Percentiles rank a stretch among this genome's conserved stretches.
Conservation (phyloP, 92 coral and sea anemone genomes). For the Heteractis magnifica region DNA sequence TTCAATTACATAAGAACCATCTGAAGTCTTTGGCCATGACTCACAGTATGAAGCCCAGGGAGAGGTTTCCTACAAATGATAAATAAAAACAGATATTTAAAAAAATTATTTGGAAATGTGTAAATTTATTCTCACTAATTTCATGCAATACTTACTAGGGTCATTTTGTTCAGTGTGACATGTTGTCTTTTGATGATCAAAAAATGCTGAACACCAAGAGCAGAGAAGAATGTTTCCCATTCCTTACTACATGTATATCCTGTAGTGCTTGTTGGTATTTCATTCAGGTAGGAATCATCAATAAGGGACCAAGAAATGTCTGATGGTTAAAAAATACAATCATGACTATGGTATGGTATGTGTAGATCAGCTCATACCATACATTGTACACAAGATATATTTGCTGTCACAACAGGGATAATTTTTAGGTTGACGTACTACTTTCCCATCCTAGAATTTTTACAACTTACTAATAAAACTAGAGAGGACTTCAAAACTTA, state of each 20-base stretch:
- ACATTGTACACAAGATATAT: too few species aligned
- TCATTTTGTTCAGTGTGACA: conserved; percentile 47
- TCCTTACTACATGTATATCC: conserved; percentile 12
- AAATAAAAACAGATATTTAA: neutral
- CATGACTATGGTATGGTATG: neutral
- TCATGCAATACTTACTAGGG: conserved; percentile 48
- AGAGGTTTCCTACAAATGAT: conserved; percentile 50
- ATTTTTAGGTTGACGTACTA: neutral
- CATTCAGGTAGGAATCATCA: conserved; percentile 64
- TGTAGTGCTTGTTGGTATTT: conserved; percentile 14
- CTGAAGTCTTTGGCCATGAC: conserved; percentile 69
- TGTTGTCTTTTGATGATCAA: conserved; percentile 75
- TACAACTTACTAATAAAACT: conserved; percentile 27
- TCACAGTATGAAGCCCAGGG: conserved; percentile 65
- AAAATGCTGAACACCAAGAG: conserved; percentile 76
- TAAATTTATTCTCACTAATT: neutral
- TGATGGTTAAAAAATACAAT: neutral
- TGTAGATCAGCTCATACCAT: too few species aligned
- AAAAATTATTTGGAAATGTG: neutral
- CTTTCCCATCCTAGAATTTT: conserved; percentile 51
- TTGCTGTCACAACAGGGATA: neutral
- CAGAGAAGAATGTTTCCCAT: conserved; percentile 67
- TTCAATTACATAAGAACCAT: conserved; percentile 60
- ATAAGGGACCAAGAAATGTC: conserved; percentile 81
- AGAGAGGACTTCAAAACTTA: conserved; percentile 31